Evolutionary conservation across 2,113 vertebrate species (phyloP).

Genomic region (Cynopterus brachyotis): DNA sequence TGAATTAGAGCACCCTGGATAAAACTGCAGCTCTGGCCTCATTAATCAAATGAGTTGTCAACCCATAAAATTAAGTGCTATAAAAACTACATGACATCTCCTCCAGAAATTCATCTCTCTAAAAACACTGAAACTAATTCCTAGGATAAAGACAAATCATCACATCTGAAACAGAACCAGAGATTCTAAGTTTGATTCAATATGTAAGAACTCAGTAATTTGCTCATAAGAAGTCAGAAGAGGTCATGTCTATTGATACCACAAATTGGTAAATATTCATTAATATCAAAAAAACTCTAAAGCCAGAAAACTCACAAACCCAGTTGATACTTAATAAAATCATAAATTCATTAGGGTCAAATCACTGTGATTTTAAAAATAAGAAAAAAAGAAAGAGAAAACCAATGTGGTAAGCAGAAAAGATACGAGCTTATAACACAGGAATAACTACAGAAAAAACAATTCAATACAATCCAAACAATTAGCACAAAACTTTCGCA

Average conservation of each 20-base stretch:
- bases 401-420: constrained; percentile 30
- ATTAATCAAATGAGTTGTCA: constrained; percentile 39
- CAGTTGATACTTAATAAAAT: constrained; percentile 19
- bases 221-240: constrained; percentile 31
- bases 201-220: not conserved
- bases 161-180: constrained; percentile 29
- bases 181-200: not conserved
- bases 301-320: constrained; percentile 17
- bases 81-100: not conserved
- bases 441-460: not conserved
- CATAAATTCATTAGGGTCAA: not conserved
- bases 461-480: constrained; percentile 47
- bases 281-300: constrained; percentile 41
- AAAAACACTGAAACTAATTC: constrained; percentile 45
- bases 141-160: constrained; percentile 1
- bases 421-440: constrained; percentile 19
- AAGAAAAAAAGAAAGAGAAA: not conserved
- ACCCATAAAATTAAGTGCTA: not conserved
- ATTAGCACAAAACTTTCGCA: constrained; percentile 5
- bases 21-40: constrained; percentile 31
- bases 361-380: not conserved
- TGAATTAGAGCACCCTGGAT: not conserved
- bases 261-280: constrained; percentile 31
- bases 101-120: not conserved
- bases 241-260: not conserved